phyloP scores from a whole-genome alignment of 2,888 invertebrate genomes.

The Aphidius colemani region DNA sequence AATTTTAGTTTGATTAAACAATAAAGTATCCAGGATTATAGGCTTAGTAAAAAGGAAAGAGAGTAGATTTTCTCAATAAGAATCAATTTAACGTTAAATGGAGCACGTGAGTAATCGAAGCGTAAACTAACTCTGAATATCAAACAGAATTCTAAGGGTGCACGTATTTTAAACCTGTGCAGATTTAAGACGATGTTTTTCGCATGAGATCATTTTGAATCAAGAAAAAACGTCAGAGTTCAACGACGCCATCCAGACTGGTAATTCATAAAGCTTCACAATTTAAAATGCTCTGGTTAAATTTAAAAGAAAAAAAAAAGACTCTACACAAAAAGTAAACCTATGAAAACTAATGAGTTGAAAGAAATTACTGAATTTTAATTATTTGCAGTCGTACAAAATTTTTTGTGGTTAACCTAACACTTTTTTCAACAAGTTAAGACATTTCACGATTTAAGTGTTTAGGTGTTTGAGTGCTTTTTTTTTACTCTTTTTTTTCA shows the following conservation, averaged over 20 bases:
- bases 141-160: conserved; percentile 22
- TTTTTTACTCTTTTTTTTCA: too few relatives aligned
- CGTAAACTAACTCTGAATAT: conserved; percentile 31
- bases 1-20: too few relatives aligned
- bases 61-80: conserved; percentile 32
- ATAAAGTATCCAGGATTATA: too few relatives aligned
- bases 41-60: conserved; percentile 7
- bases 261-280: neutral
- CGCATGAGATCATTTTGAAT: too few relatives aligned
- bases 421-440: conserved; percentile 3
- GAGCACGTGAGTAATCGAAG: conserved; percentile 39
- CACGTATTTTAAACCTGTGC: conserved; percentile 22
- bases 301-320: neutral
- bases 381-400: conserved; percentile 33
- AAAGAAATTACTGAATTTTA: conserved; percentile 37
- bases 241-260: conserved; percentile 25
- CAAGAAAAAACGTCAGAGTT: conserved; percentile 30
- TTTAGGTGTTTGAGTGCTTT: too few relatives aligned
- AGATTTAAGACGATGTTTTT: neutral
- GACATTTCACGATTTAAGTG: conserved; percentile 20
- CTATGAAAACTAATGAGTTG: conserved; percentile 32
- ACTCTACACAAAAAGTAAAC: neutral
- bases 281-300: too few relatives aligned
- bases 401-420: conserved; percentile 17
- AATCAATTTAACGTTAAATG: conserved; percentile 39